Percentiles rank a stretch among this genome's conserved stretches.
These are phyloP conservation scores for Euplagia quadripunctaria DNA, from an alignment of 2,888 invertebrate genomes.

Conservation along the genomic window DNA sequence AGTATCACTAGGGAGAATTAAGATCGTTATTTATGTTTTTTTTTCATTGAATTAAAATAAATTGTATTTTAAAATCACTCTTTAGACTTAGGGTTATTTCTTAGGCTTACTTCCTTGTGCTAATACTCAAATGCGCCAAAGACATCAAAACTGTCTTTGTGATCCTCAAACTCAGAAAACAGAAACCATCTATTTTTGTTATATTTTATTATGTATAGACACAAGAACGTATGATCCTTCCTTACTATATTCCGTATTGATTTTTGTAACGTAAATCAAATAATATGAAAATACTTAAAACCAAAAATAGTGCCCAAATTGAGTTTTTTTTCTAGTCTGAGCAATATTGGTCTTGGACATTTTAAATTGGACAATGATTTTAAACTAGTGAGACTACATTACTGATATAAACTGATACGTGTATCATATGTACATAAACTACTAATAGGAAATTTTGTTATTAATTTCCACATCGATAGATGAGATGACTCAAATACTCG, in stretches of 20 bases:
- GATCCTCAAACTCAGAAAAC: no score
- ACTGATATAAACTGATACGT: background rate
- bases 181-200: no score
- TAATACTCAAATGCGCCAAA: background rate
- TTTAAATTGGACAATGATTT: background rate
- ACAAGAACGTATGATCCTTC: background rate
- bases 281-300: background rate
- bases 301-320: background rate
- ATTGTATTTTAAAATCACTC: background rate
- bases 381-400: background rate
- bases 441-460: background rate
- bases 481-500: background rate
- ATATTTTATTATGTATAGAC: background rate
- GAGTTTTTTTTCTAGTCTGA: background rate
- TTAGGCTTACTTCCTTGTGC: background rate
- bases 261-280: background rate
- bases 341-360: no score
- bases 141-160: no score
- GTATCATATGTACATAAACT: background rate
- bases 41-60: background rate
- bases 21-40: background rate
- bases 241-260: no score
- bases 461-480: background rate
- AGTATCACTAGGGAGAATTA: background rate
- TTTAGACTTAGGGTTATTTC: background rate